Evolutionary conservation across 2,113 vertebrate species (phyloP), one percentile per base, ranked within the genome.

Genomic region (Etheostoma cragini): DNA sequence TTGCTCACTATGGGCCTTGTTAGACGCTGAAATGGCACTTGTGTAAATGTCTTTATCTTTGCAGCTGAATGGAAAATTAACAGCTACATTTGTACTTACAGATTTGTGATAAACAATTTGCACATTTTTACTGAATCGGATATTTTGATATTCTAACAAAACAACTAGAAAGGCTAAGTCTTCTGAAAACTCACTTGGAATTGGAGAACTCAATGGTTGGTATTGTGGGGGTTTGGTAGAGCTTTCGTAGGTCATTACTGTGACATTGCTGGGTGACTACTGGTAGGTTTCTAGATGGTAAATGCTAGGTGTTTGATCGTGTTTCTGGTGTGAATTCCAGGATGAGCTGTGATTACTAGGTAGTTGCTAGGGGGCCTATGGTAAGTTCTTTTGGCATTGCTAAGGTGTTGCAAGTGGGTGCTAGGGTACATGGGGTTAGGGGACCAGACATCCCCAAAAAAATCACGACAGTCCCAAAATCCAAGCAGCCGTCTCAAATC

Each of bases 21-120:
- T 61, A 24, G 47, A 82, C 47, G 33, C 3, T 1, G 56, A 76
- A 71, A 61, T 56, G 21, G 52, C 57, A 81, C 62, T 58, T 67
- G 63, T 82, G 63, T 50, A 67, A 84, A 85, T 61, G 17, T 72
- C 52, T 72, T 35, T 68, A 71, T 58, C 65, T 47, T 14, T 8
- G 4, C 16, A 54, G 26, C 46, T 61, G 17, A 69, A 56, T 67
- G 33, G n/a, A 74, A 42, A 77, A 71, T 65, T 10, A 72, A 52
- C 58, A 65, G 50, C 15, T 52, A 53, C 22, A 65, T 61, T 73
- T 56, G 33, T 52, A 35, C 17, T 8, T 11, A 14, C 4, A 65
- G 12, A 38, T 24, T 68, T 22, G 21, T 58, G n/a, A 53, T 73
- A n/a, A 45, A 38, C 26, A 57, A 47, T 57, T 17, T 5, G 6